Evolutionary conservation across 2,797 vertebrate genomes (phyloP).

Genomic region (Etheostoma nigrum): DNA sequence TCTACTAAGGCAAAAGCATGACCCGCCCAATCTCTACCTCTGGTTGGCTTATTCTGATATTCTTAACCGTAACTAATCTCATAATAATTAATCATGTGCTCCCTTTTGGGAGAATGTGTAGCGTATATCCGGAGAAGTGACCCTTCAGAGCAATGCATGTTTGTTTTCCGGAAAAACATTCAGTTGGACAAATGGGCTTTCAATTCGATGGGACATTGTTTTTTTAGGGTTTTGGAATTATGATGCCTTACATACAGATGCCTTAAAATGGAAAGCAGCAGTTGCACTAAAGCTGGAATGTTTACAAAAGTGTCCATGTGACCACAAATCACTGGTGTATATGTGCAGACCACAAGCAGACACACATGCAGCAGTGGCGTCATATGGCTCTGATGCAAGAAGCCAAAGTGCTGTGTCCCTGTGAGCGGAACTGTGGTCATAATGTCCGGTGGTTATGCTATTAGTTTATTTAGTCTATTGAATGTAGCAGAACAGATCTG

Average conservation of each 20-base stretch:
- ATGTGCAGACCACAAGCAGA: conserved; percentile 41
- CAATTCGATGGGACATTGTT: no score
- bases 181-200: no score
- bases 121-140: no score
- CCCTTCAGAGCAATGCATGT: no score
- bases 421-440: conserved; percentile 11
- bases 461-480: background rate
- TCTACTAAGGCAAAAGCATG: no score
- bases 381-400: conserved; percentile 49
- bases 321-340: conserved; percentile 66
- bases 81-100: no score
- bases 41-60: no score
- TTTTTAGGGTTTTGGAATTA: no score
- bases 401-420: conserved; percentile 31
- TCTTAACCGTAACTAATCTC: no score
- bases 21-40: no score
- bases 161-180: no score
- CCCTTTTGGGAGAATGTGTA: no score
- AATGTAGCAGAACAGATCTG: background rate
- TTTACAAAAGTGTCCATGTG: conserved; percentile 56
- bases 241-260: conserved; percentile 29
- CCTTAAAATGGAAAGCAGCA: conserved; percentile 59
- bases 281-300: conserved; percentile 60
- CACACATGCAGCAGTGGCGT: conserved; percentile 39
- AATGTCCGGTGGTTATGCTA: conserved; percentile 6